Percentiles rank a stretch among this genome's conserved stretches.
These are phyloP conservation scores for Phaethornis superciliosus DNA, from an alignment of 2,113 vertebrate species.

Conservation along the genomic window DNA sequence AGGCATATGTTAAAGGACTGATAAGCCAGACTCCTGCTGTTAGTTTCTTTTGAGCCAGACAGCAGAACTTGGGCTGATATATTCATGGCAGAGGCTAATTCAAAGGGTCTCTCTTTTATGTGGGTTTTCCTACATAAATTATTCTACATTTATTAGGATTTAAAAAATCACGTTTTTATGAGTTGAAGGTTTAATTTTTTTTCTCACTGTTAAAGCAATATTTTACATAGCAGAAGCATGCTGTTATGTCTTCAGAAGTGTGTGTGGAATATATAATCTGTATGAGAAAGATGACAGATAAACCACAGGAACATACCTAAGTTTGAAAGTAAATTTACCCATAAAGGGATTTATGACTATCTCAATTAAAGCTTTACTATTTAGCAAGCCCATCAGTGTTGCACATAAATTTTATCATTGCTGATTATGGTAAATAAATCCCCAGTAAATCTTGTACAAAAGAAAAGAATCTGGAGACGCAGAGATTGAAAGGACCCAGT, in stretches of 20 bases:
- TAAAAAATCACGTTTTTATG: not conserved
- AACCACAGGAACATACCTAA: not conserved
- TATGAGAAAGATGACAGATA: not conserved
- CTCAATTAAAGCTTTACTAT: not conserved
- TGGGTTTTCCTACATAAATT: not conserved
- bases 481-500: conserved; percentile 46
- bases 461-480: conserved; percentile 28
- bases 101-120: not conserved
- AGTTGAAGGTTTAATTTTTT: not conserved
- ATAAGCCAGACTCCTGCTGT: not conserved
- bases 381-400: not conserved
- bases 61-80: not conserved
- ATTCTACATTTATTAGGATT: not conserved
- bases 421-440: not conserved
- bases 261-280: not conserved
- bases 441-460: not conserved
- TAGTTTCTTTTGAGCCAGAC: not conserved
- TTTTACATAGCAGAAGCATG: not conserved
- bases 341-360: not conserved
- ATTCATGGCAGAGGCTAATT: not conserved
- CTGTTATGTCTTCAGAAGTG: not conserved
- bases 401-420: not conserved
- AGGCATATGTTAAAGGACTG: not conserved
- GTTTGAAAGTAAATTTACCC: not conserved
- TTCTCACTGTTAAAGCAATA: not conserved